Evolutionary conservation across 2,797 vertebrate species (phyloP), one percentile per base, ranked within the genome.

Genomic region (Catharus ustulatus): DNA sequence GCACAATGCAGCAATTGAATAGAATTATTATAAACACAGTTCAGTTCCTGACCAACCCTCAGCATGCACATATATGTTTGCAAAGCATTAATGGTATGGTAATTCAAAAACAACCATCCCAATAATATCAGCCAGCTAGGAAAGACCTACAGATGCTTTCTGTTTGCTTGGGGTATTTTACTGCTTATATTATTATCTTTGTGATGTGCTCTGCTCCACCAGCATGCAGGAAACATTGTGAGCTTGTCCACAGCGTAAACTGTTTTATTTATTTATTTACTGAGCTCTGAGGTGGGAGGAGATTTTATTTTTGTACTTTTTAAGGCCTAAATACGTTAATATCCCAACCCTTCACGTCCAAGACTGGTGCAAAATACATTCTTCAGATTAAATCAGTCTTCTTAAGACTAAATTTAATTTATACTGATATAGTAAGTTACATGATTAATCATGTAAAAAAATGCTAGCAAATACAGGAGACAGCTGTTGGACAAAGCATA

Each of bases 101-200:
- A 91, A 93, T 67, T 40, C 86, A 67, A 90, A 95, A 94, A 73
- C 85, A 90, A 57, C n/a, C 46, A 76, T 69, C 48, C 51, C 67
- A 66, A 36, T 55, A 84, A 68, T 45, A 96, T 38, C 46, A 94
- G 79, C n/a, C 46, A 95, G 71, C 88, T 73, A 93, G 86, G 69
- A 38, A 93, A 96, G 95, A 94, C 73, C 83, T 96, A 97, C 94
- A 97, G 95, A 97, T 97, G 95, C 85, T 95, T 95, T 97, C 90
- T 96, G 85, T 96, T 97, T 97, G 95, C 94, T 94, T 96, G 94
- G 94, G 80, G 78, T 96, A 93, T 94, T 97, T 98, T 97, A 97
- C 87, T 96, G 94, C 93, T 96, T 84, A 63, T 92, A 91, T 91
- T 94, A 94, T 94, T 97, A 89, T 46, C 93, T 87, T 95, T 93